A percentile compares a stretch with the other conserved stretches of the same genome.
These are phyloP conservation scores for Dolichoris vasculosae DNA, from an alignment of 1,140 invertebrate genomes.

Conservation along the genomic window DNA sequence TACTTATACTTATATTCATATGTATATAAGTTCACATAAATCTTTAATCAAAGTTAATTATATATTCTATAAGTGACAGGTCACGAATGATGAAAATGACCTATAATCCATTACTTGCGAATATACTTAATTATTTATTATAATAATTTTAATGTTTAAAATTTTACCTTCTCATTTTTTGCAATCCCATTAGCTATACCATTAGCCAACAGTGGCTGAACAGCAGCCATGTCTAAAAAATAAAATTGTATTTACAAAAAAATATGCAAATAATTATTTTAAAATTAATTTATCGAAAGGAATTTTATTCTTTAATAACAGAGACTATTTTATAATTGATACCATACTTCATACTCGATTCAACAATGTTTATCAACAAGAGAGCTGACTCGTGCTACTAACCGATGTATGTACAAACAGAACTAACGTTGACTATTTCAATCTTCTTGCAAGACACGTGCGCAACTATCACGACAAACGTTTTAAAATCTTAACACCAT, in stretches of 20 bases:
- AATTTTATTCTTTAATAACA: neutral
- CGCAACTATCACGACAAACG: neutral
- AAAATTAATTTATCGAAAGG: neutral
- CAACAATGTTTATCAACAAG: neutral
- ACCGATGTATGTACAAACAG: neutral
- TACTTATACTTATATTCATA: too few relatives aligned
- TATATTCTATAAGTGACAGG: neutral
- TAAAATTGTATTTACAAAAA: neutral
- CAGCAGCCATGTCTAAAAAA: conserved; percentile 60
- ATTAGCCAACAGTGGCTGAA: conserved; percentile 61
- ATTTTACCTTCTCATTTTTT: conserved; percentile 61
- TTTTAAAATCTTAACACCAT: too few relatives aligned
- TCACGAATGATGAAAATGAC: neutral
- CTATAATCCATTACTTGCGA: neutral
- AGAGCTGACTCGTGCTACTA: neutral
- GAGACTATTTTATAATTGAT: neutral
- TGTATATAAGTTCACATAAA: neutral
- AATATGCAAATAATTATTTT: neutral
- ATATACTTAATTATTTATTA: neutral
- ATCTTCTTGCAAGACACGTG: neutral
- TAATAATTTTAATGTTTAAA: too few relatives aligned
- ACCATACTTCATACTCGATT: neutral
- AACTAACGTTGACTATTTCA: neutral
- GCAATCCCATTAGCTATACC: conserved; percentile 63
- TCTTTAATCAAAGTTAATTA: neutral